These are phyloP conservation scores for Physella acuta DNA, from an alignment of 1,140 invertebrate species.

Conservation along the genomic window DNA sequence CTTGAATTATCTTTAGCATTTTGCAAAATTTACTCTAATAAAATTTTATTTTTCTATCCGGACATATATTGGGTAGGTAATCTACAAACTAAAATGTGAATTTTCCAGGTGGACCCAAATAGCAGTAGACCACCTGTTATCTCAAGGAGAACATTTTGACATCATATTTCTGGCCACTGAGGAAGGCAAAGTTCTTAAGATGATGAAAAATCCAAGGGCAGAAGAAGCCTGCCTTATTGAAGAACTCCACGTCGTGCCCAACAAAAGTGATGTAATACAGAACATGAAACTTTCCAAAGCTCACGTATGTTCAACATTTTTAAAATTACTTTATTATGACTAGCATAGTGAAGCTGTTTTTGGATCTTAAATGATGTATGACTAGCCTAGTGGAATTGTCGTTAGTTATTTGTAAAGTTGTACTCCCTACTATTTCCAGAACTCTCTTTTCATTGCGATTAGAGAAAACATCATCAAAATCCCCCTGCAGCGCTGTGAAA, in stretches of 20 bases:
- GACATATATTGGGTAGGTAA: too few relatives aligned
- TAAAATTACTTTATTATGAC: too few relatives aligned
- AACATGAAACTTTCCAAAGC: constrained; percentile 79
- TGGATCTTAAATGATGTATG: too few relatives aligned
- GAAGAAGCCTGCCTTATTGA: constrained; percentile 78
- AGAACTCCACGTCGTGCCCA: constrained; percentile 73
- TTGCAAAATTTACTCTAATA: too few relatives aligned
- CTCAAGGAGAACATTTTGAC: constrained; percentile 65
- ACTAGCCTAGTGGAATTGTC: too few relatives aligned
- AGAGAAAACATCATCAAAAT: constrained; percentile 71
- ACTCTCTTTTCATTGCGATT: constrained; percentile 81
- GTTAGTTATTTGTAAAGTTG: too few relatives aligned
- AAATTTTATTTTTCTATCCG: too few relatives aligned
- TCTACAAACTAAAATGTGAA: too few relatives aligned
- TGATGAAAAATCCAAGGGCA: constrained; percentile 72
- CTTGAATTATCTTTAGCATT: too few relatives aligned
- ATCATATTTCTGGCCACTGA: constrained; percentile 74
- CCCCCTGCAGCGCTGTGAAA: constrained; percentile 74
- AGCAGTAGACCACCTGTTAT: constrained; percentile 74
- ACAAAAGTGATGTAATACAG: constrained; percentile 65
- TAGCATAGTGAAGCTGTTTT: too few relatives aligned
- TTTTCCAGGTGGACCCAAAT: constrained; percentile 71
- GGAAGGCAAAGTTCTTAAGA: constrained; percentile 77
- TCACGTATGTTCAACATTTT: constrained; percentile 72
- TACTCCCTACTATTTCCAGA: constrained; percentile 58